Percentiles rank a stretch among this genome's conserved stretches.
phyloP scores from a whole-genome alignment of 2,888 invertebrate species.

The Diachrysia chrysitis region DNA sequence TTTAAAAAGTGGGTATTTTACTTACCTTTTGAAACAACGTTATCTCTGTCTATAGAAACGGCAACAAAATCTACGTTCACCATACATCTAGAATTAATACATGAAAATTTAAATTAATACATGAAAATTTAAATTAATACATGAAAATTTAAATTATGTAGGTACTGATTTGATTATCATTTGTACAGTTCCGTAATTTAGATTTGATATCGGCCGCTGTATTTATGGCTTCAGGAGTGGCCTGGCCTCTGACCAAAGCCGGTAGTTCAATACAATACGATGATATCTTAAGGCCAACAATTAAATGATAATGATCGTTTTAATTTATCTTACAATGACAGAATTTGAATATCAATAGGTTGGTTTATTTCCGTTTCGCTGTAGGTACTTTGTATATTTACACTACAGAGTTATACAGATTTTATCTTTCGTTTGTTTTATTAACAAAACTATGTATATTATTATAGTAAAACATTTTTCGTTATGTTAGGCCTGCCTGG shows the following conservation, averaged over 20 bases:
- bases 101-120: not conserved
- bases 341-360: conserved; percentile 38
- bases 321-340: conserved; percentile 66
- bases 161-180: conserved; percentile 17
- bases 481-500: too few relatives aligned
- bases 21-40: too few relatives aligned
- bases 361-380: conserved; percentile 11
- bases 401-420: too few relatives aligned
- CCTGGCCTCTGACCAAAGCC: conserved; percentile 46
- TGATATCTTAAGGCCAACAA: conserved; percentile 51
- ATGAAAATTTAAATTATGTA: not conserved
- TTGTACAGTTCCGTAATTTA: conserved; percentile 16
- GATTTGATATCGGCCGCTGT: conserved; percentile 33
- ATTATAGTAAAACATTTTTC: too few relatives aligned
- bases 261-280: conserved; percentile 46
- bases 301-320: conserved; percentile 63
- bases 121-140: not conserved
- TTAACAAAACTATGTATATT: too few relatives aligned
- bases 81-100: not conserved
- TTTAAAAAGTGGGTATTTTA: too few relatives aligned
- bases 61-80: not conserved
- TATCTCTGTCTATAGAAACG: not conserved
- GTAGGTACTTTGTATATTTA: not conserved
- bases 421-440: too few relatives aligned
- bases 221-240: conserved; percentile 42